phyloP scores from a whole-genome alignment of 2,113 vertebrate species.

The Rhombomys opimus region DNA sequence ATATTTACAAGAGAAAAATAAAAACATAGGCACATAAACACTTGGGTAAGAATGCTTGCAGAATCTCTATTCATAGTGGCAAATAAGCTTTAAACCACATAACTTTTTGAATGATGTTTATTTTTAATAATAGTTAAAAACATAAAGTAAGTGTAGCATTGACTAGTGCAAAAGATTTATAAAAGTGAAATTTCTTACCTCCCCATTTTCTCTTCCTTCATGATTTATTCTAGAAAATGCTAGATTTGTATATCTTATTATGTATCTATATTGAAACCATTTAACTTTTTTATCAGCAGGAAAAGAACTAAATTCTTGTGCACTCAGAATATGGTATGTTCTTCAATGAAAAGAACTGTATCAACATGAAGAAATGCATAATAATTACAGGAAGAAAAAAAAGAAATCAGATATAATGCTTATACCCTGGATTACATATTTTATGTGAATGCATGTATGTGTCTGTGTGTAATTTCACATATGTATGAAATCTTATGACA shows the following conservation, averaged over 20 bases:
- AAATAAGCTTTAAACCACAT: background rate
- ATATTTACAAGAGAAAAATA: background rate
- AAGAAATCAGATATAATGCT: background rate
- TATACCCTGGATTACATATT: background rate
- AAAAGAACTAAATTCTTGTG: background rate
- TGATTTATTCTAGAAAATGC: too few relatives aligned
- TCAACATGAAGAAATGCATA: background rate
- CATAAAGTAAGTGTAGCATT: too few relatives aligned
- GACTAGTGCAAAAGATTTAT: too few relatives aligned
- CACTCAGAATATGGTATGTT: background rate
- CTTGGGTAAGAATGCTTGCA: background rate
- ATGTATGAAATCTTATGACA: background rate
- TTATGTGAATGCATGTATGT: background rate
- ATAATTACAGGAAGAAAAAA: background rate
- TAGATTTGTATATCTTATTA: too few relatives aligned
- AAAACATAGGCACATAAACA: background rate
- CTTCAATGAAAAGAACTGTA: background rate
- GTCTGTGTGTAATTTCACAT: background rate
- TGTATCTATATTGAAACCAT: background rate
- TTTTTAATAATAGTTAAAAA: too few relatives aligned
- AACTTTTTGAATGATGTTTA: background rate
- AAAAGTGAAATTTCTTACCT: too few relatives aligned
- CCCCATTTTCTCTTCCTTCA: too few relatives aligned
- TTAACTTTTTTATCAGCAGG: background rate
- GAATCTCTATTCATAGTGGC: background rate